Conservation (phyloP, 2,888 invertebrate species). For the Orthosia gothica region DNA sequence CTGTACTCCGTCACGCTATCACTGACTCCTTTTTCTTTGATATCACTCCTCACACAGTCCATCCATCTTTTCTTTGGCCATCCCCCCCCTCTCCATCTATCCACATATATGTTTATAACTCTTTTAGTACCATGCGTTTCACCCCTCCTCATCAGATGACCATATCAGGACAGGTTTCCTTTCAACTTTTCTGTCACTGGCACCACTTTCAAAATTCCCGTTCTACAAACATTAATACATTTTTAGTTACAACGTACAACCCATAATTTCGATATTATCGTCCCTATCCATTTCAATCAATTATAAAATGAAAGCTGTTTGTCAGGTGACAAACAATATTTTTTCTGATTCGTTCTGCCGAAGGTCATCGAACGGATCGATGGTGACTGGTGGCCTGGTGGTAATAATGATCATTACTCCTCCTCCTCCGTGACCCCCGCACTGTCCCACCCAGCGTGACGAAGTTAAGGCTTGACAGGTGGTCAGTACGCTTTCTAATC, state of each 20-base stretch:
- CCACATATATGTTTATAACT: no score
- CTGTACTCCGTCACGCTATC: no score
- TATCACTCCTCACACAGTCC: no score
- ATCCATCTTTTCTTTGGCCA: no score
- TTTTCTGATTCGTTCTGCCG: slow-evolving; percentile 49
- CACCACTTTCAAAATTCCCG: no score
- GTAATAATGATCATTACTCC: slow-evolving; percentile 74
- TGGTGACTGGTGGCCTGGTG: slow-evolving; percentile 38
- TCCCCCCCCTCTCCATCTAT: no score
- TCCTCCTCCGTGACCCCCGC: slow-evolving; percentile 35
- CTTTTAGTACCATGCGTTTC: no score
- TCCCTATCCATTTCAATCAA: slow-evolving; percentile 41
- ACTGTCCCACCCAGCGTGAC: slow-evolving; percentile 35
- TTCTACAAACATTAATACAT: neutral
- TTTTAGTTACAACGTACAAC: neutral
- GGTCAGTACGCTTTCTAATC: neutral
- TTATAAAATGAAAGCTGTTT: slow-evolving; percentile 5
- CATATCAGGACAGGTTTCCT: no score
- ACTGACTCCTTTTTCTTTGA: no score
- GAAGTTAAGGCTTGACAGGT: slow-evolving; percentile 28
- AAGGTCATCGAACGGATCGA: slow-evolving; percentile 73
- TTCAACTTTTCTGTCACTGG: no score
- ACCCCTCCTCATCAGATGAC: no score
- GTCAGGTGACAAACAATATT: slow-evolving; percentile 53
- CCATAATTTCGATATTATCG: neutral